Percentiles rank a stretch among this genome's conserved stretches.
phyloP scores from a whole-genome alignment of 2,113 vertebrate species.

The Centropus unirufus region DNA sequence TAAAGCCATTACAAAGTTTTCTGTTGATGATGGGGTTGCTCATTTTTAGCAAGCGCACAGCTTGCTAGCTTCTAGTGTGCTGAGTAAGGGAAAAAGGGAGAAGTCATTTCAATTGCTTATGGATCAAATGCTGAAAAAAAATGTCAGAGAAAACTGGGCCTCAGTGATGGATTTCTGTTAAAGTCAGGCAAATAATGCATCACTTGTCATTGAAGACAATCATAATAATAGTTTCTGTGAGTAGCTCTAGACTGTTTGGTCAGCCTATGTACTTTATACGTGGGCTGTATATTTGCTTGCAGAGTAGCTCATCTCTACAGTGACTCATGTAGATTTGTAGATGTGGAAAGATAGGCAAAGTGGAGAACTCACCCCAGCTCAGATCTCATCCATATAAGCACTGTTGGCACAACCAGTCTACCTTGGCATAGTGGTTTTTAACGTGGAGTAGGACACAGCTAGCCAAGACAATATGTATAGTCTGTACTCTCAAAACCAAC shows the following conservation, averaged over 20 bases:
- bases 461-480: neutral
- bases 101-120: neutral
- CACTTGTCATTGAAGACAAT: neutral
- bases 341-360: neutral
- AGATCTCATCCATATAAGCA: neutral
- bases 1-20: neutral
- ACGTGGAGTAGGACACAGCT: neutral
- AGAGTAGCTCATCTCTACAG: neutral
- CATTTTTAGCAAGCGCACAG: neutral
- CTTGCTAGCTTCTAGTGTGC: neutral
- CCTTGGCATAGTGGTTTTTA: neutral
- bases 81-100: neutral
- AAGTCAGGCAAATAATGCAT: neutral
- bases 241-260: neutral
- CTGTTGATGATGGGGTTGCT: neutral
- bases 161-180: neutral
- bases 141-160: neutral
- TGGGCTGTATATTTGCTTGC: neutral
- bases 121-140: neutral
- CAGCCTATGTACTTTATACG: neutral
- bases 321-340: neutral
- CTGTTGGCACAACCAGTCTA: neutral
- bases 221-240: neutral
- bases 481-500: neutral
- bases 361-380: neutral